These are phyloP conservation scores for Leucopsar rothschildi DNA, from an alignment of 2,113 vertebrate genomes.

Conservation along the genomic window DNA sequence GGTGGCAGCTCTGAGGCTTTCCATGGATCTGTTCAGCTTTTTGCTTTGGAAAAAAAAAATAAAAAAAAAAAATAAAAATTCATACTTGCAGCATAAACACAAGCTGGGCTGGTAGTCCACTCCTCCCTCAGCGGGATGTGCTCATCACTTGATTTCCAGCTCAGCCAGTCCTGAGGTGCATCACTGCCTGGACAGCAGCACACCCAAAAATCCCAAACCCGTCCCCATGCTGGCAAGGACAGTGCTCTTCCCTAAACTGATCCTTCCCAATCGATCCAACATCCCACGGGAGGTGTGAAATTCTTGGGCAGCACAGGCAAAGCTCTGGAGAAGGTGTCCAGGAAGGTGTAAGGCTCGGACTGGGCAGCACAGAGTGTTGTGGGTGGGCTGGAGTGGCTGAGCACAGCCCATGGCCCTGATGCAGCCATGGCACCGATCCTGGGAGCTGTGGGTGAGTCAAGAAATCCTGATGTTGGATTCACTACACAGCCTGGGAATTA, in stretches of 20 bases:
- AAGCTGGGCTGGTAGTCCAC: not conserved
- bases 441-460: conserved; percentile 4
- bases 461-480: not conserved
- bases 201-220: not conserved
- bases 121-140: not conserved
- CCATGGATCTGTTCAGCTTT: not conserved
- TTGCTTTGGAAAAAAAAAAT: too few relatives aligned
- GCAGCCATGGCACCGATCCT: not conserved
- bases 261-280: not conserved
- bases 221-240: accelerated
- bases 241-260: not conserved
- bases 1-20: not conserved
- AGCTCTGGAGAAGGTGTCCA: not conserved
- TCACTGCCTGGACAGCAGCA: not conserved
- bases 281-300: not conserved
- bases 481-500: not conserved
- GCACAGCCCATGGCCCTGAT: not conserved
- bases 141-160: not conserved
- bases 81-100: not conserved
- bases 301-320: not conserved
- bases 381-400: not conserved
- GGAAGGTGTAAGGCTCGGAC: accelerated
- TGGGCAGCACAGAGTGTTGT: not conserved
- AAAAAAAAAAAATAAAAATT: not conserved
- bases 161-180: not conserved